A percentile compares a stretch with the other conserved stretches of the same genome.
phyloP scores from a whole-genome alignment of 2,113 vertebrate species.

The Sturnira hondurensis region DNA sequence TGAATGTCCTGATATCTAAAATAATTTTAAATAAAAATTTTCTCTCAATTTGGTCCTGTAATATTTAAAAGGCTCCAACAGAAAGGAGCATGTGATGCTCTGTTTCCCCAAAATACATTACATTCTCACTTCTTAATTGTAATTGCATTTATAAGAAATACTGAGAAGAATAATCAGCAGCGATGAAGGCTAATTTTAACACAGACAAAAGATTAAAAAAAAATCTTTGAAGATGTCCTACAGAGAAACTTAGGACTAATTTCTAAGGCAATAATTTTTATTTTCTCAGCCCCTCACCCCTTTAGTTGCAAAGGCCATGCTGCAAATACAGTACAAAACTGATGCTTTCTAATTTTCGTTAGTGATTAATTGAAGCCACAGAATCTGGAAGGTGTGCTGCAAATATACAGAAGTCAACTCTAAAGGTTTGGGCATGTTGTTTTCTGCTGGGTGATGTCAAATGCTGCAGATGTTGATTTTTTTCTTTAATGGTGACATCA shows the following conservation, averaged over 20 bases:
- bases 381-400: neutral
- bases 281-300: neutral
- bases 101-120: slow-evolving; percentile 32
- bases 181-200: neutral
- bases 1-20: slow-evolving; percentile 68
- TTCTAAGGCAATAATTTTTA: slow-evolving; percentile 41
- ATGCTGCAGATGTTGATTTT: slow-evolving; percentile 49
- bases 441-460: slow-evolving; percentile 40
- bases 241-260: neutral
- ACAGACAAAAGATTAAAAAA: neutral
- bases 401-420: slow-evolving; percentile 45
- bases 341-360: slow-evolving; percentile 38
- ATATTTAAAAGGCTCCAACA: neutral
- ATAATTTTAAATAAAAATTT: slow-evolving; percentile 18
- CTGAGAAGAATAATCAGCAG: slow-evolving; percentile 22
- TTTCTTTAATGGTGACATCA: slow-evolving; percentile 45
- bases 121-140: neutral
- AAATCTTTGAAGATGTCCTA: slow-evolving; percentile 32
- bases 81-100: neutral
- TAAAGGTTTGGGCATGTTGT: slow-evolving; percentile 43
- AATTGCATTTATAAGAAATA: neutral
- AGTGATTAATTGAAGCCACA: slow-evolving; percentile 31
- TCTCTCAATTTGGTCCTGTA: neutral
- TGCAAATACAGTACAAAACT: neutral
- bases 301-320: neutral